phyloP scores from a whole-genome alignment of 2,113 vertebrate species.

The Aphyosemion australe region DNA sequence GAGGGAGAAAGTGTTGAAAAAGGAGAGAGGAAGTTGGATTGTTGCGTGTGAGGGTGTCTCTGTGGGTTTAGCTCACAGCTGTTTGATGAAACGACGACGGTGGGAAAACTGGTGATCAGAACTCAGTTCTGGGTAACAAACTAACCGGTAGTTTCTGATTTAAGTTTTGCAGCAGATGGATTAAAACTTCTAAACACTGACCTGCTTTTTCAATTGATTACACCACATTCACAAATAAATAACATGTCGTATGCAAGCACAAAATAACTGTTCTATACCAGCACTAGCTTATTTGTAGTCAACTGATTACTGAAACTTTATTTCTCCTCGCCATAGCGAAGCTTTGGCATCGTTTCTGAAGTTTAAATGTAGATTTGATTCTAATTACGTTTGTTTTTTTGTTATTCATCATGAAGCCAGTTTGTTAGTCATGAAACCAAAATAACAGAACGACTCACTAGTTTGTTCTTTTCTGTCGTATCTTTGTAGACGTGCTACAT shows the following conservation, averaged over 20 bases:
- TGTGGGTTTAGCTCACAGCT: conserved; percentile 16
- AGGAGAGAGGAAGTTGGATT: neutral
- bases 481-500: too few species aligned
- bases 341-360: neutral
- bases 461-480: too few species aligned
- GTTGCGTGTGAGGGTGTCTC: conserved; percentile 4
- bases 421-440: too few species aligned
- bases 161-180: neutral
- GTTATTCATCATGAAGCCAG: too few species aligned
- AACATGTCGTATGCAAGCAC: neutral
- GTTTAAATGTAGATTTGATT: too few species aligned
- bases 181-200: neutral
- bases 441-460: too few species aligned
- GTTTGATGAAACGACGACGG: conserved; percentile 8
- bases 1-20: too few species aligned
- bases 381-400: too few species aligned
- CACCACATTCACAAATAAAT: neutral
- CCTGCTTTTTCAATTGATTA: neutral
- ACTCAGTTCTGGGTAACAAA: conserved; percentile 4
- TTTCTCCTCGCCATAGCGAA: too few species aligned
- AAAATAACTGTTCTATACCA: too few species aligned
- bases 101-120: neutral
- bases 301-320: too few species aligned
- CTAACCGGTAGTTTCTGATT: neutral
- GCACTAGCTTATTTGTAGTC: too few species aligned